Conservation (phyloP, 1,140 invertebrate species). For the Platyscapa corneri region DNA sequence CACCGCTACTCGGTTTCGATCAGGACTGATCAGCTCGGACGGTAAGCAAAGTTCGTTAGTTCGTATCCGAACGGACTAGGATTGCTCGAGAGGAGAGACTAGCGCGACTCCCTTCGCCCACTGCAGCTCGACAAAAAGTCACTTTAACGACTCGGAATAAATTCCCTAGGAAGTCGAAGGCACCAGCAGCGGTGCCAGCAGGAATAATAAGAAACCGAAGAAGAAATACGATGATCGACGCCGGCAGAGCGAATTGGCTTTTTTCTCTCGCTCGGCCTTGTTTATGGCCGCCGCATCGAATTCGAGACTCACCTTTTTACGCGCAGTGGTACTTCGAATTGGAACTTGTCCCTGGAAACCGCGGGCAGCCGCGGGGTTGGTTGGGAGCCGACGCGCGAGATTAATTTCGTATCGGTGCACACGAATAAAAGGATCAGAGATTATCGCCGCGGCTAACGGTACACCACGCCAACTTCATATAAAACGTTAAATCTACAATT, state of each 20-base stretch:
- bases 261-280: background rate
- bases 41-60: too few relatives aligned
- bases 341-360: background rate
- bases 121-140: background rate
- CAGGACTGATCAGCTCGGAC: background rate
- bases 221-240: background rate
- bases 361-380: background rate
- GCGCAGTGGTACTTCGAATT: background rate
- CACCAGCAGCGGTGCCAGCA: too few relatives aligned
- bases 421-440: background rate
- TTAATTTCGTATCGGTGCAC: background rate
- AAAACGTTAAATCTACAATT: conserved; percentile 1
- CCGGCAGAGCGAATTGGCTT: background rate
- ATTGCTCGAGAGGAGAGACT: too few relatives aligned
- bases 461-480: background rate
- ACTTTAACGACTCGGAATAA: background rate
- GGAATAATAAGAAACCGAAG: background rate
- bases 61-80: too few relatives aligned
- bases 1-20: too few relatives aligned
- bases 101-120: too few relatives aligned
- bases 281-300: background rate
- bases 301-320: background rate
- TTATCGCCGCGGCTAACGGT: background rate
- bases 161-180: background rate
- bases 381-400: background rate